Base-by-base conservation (phyloP, 1,140 invertebrate species). In the Parapsyche elsis region DNA sequence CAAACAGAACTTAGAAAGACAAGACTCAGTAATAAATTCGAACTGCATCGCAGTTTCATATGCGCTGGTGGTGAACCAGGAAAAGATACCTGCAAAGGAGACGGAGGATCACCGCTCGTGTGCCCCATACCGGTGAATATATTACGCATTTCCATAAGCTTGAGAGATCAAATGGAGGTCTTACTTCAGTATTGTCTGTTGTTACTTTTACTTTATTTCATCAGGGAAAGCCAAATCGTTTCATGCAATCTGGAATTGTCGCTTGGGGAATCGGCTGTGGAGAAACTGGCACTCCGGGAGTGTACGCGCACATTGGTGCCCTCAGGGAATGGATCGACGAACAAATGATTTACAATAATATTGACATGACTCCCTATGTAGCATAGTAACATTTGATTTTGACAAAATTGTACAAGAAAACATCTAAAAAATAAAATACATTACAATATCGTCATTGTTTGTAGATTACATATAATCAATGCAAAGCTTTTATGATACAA, bases 21-120 rank as follows among this genome's bases (percentile, higher is more conserved):
- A 0, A 87, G 91, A 71, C 86, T 95, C 0, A 91, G 93, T 0
- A 85, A 86, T 9, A 85, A 89, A 79, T 95, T 94, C 84, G 83
- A 89, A 46, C 86, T 96, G 9, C 90, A 95, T 84, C 83, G 89
- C 0, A 92, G 91, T 30, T 95, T 95, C 85, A 90, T 94, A 78
- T 96, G 94, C 85, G 95, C 95, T 0, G 94, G 94, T 0, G 94
- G 94, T 0, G 90, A 91, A 93, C 75, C 85, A 86, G 10, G 87
- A 89, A 78, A 87, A 87, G 88, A 93, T 85, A 90, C 92, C 44
- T 90, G 94, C 91, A 90, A 83, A 84, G 0, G 92, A 86, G 90
- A 89, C 74, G 87, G 86, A 0, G 87, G 87, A 16, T 92, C 94
- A 70, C 94, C 94, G 0, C 86, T 96, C 19, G 92, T 93, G 0